A percentile compares a stretch with the other conserved stretches of the same genome.
Conservation (phyloP, 2,113 vertebrate species). For the Scytalopus superciliaris region DNA sequence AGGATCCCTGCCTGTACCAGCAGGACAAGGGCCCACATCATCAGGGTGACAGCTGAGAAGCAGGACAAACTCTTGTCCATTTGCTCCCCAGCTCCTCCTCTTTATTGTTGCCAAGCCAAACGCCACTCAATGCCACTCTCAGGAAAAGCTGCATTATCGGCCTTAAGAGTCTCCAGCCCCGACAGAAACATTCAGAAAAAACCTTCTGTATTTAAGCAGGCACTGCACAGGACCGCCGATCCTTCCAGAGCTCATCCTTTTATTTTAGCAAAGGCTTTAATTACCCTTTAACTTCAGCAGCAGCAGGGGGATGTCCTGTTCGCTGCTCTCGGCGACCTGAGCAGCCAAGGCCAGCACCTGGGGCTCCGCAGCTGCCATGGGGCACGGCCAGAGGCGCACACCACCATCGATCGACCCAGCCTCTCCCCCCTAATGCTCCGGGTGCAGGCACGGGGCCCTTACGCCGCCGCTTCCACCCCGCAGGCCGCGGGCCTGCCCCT, state of each 20-base stretch:
- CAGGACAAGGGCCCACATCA: background rate
- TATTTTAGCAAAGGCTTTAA: background rate
- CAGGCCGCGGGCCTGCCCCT: background rate
- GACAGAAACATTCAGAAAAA: background rate
- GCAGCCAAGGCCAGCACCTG: slow-evolving; percentile 74
- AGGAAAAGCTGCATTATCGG: background rate
- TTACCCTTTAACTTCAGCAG: slow-evolving; percentile 81
- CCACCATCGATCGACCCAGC: background rate
- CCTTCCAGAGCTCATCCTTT: background rate
- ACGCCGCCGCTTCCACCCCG: background rate
- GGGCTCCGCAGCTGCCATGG: slow-evolving; percentile 56
- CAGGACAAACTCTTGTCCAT: background rate
- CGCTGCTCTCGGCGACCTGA: slow-evolving; percentile 71
- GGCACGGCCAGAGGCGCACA: background rate
- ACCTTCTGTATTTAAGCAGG: background rate
- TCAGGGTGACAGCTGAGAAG: background rate
- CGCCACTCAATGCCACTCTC: background rate
- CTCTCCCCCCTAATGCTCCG: background rate
- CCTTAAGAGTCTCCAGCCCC: background rate
- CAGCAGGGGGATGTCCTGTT: slow-evolving; percentile 71
- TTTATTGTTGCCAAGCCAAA: background rate
- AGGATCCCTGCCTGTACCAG: background rate
- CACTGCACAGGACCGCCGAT: background rate
- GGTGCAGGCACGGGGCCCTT: background rate
- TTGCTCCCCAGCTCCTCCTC: background rate